phyloP scores from a whole-genome alignment of 2,797 vertebrate species.

The Ctenosaura bakeri region DNA sequence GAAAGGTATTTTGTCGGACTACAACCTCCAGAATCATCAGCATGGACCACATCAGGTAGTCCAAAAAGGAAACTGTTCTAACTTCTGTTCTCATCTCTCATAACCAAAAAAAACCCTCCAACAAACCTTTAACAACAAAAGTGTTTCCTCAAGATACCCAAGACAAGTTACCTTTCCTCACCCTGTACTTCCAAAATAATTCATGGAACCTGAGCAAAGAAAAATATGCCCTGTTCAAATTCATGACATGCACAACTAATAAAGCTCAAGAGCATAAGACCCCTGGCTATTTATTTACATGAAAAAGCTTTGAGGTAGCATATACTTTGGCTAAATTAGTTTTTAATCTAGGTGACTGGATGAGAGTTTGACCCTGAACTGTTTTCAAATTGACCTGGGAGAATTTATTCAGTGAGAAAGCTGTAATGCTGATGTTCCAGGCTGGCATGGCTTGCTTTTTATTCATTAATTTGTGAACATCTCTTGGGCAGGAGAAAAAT shows the following conservation, averaged over 20 bases:
- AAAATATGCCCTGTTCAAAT: constrained; percentile 83
- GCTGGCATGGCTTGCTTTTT: constrained; percentile 80
- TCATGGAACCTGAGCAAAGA: constrained; percentile 86
- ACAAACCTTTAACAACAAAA: background rate
- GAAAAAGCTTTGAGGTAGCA: constrained; percentile 87
- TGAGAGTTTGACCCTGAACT: constrained; percentile 92
- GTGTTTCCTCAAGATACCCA: constrained; percentile 72
- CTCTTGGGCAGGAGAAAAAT: constrained; percentile 84
- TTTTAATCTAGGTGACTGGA: constrained; percentile 95
- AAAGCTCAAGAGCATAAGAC: constrained; percentile 80
- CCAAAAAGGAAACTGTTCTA: no score
- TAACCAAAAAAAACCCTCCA: no score
- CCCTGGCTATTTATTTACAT: constrained; percentile 92
- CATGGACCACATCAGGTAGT: no score
- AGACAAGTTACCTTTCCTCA: constrained; percentile 56
- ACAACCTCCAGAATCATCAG: no score
- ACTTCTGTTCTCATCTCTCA: no score
- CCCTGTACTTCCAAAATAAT: constrained; percentile 77
- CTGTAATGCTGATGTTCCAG: constrained; percentile 79
- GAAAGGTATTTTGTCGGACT: no score
- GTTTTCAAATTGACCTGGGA: constrained; percentile 85
- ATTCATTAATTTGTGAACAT: constrained; percentile 90
- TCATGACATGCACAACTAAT: constrained; percentile 82
- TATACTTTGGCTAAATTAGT: constrained; percentile 89
- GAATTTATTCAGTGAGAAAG: constrained; percentile 89